A percentile compares a stretch with the other conserved stretches of the same genome.
These are phyloP conservation scores for Phytoseiulus persimilis DNA, from an alignment of 2,888 invertebrate species.

Conservation along the genomic window DNA sequence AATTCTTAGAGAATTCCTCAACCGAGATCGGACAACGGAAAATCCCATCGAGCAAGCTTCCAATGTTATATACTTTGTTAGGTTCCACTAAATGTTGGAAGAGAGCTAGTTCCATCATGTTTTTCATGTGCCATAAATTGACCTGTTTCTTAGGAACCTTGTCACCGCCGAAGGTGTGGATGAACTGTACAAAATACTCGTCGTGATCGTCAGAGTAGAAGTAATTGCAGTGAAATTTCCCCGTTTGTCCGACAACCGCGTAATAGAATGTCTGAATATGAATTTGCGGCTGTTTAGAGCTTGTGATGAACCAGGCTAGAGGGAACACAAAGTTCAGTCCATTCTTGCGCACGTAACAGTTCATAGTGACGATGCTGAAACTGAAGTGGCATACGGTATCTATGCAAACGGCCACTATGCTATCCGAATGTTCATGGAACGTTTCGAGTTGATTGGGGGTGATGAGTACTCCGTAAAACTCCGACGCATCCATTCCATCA, in stretches of 20 bases:
- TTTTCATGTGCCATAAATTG: conserved; percentile 21
- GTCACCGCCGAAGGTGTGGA: conserved; percentile 15
- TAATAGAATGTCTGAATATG: conserved; percentile 28
- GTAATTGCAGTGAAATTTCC: conserved; percentile 18
- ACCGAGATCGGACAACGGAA: conserved; percentile 11
- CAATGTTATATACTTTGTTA: background rate
- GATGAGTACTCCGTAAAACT: conserved; percentile 29
- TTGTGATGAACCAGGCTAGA: conserved; percentile 30
- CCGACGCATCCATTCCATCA: conserved; percentile 25
- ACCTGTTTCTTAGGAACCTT: conserved; percentile 32
- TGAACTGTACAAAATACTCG: conserved; percentile 29
- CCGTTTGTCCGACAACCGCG: conserved; percentile 22
- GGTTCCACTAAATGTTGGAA: conserved; percentile 27
- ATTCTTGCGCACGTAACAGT: conserved; percentile 20
- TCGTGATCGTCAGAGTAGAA: conserved; percentile 30
- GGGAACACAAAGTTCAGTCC: background rate
- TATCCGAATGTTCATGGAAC: background rate
- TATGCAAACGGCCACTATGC: conserved; percentile 19
- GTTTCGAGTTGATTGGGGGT: conserved; percentile 27
- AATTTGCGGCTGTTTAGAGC: conserved; percentile 11
- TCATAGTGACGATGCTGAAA: conserved; percentile 30
- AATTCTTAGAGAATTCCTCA: conserved; percentile 9
- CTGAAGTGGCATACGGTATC: conserved; percentile 15
- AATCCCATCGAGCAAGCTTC: conserved; percentile 8
- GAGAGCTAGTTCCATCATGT: conserved; percentile 29